These are phyloP conservation scores for Oryzias celebensis DNA, from an alignment of 2,113 vertebrate genomes.

Conservation along the genomic window DNA sequence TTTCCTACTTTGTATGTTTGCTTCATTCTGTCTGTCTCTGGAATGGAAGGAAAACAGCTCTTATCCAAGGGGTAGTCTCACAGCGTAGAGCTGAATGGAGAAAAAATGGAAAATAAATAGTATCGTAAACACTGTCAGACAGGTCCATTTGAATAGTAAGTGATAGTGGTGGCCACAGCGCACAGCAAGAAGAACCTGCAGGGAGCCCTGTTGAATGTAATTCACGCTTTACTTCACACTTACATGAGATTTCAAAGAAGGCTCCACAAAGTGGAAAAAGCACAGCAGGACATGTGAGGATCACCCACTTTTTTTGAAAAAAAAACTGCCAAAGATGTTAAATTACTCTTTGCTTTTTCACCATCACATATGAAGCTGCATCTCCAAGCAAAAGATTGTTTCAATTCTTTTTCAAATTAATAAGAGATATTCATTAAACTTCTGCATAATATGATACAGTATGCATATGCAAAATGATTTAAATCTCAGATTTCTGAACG, in stretches of 20 bases:
- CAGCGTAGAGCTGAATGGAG: slow-evolving; percentile 7
- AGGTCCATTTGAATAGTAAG: slow-evolving; percentile 12
- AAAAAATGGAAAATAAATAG: slow-evolving; percentile 24
- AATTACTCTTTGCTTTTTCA: neutral
- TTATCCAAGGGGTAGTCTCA: neutral
- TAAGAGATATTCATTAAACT: too few relatives aligned
- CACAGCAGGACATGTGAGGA: neutral
- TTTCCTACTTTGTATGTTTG: too few relatives aligned
- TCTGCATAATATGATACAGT: too few relatives aligned
- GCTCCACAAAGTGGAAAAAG: neutral
- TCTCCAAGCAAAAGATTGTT: neutral
- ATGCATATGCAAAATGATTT: too few relatives aligned
- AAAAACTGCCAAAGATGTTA: neutral
- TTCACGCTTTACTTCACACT: slow-evolving; percentile 37
- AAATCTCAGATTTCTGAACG: too few relatives aligned
- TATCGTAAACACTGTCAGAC: slow-evolving; percentile 15
- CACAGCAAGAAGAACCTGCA: slow-evolving; percentile 14
- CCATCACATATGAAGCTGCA: neutral
- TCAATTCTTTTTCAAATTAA: neutral
- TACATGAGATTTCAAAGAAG: slow-evolving; percentile 30
- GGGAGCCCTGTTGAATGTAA: slow-evolving; percentile 32
- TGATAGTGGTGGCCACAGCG: neutral
- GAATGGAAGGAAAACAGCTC: neutral
- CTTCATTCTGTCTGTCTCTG: too few relatives aligned
- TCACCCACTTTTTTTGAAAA: neutral